phyloP scores from a whole-genome alignment of 2,888 invertebrate genomes.

The Rhagophthalmus giganteus region DNA sequence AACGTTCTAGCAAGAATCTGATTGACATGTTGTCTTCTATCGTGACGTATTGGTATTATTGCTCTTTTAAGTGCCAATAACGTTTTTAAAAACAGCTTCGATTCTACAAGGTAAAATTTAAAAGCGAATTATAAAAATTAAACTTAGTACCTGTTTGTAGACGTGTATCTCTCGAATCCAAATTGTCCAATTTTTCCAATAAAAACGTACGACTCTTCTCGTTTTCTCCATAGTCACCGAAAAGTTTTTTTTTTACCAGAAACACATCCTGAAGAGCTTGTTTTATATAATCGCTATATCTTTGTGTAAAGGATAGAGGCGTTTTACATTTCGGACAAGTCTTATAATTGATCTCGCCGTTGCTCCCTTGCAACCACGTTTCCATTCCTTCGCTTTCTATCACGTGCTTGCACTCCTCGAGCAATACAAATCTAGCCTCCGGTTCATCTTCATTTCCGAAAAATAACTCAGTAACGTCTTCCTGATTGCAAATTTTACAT shows the following conservation, averaged over 20 bases:
- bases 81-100: too few relatives aligned
- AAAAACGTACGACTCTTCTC: neutral
- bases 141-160: too few relatives aligned
- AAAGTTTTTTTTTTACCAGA: neutral
- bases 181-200: neutral
- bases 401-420: slow-evolving; percentile 60
- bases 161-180: too few relatives aligned
- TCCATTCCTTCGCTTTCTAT: slow-evolving; percentile 58
- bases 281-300: slow-evolving; percentile 58
- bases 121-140: neutral
- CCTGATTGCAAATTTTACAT: slow-evolving; percentile 63
- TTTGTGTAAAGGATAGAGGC: slow-evolving; percentile 60
- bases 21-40: neutral
- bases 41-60: too few relatives aligned
- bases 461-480: slow-evolving; percentile 54
- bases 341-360: slow-evolving; percentile 45
- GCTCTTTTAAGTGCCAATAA: neutral
- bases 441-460: slow-evolving; percentile 60
- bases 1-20: neutral
- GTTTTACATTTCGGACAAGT: slow-evolving; percentile 64
- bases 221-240: neutral
- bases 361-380: slow-evolving; percentile 43
- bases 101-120: too few relatives aligned
- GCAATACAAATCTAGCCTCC: slow-evolving; percentile 59
- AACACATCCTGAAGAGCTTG: neutral